These are phyloP conservation scores for Lepidurus packardi DNA, from an alignment of 1,140 invertebrate genomes.

Conservation along the genomic window DNA sequence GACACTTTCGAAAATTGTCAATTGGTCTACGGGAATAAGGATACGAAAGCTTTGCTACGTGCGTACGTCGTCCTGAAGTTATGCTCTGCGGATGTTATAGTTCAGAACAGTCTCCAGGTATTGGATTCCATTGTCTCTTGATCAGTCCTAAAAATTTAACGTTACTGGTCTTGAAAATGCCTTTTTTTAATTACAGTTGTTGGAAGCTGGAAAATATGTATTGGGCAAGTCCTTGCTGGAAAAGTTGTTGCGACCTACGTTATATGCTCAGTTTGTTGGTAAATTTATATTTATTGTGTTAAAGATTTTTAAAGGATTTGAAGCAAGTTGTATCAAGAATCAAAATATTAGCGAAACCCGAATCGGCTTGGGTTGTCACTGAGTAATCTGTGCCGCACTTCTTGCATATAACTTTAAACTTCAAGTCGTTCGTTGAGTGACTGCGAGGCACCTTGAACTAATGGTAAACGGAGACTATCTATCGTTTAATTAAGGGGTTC, in stretches of 20 bases:
- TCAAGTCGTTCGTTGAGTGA: too few relatives aligned
- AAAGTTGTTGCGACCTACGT: conserved; percentile 25
- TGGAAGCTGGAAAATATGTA: conserved; percentile 19
- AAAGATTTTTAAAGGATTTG: too few relatives aligned
- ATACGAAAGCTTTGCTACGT: conserved; percentile 14
- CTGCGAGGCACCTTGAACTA: too few relatives aligned
- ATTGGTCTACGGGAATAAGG: conserved; percentile 20
- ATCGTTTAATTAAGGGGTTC: too few relatives aligned
- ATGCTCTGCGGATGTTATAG: conserved; percentile 27
- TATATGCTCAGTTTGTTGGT: conserved; percentile 33
- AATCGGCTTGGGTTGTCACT: too few relatives aligned
- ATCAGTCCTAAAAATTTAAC: background rate
- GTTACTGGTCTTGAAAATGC: background rate
- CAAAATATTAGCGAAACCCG: too few relatives aligned
- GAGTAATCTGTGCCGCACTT: too few relatives aligned
- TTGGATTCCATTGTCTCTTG: background rate
- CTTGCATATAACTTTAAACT: too few relatives aligned
- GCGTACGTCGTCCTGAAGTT: conserved; percentile 27
- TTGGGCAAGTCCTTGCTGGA: conserved; percentile 25
- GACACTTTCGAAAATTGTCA: background rate
- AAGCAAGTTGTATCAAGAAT: too few relatives aligned
- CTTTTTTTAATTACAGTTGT: conserved; percentile 24
- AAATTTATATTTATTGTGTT: background rate
- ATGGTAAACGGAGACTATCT: too few relatives aligned
- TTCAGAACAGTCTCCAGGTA: conserved; percentile 25